phyloP scores from a whole-genome alignment of 2,888 invertebrate species.

The Meliscaeva auricollis region DNA sequence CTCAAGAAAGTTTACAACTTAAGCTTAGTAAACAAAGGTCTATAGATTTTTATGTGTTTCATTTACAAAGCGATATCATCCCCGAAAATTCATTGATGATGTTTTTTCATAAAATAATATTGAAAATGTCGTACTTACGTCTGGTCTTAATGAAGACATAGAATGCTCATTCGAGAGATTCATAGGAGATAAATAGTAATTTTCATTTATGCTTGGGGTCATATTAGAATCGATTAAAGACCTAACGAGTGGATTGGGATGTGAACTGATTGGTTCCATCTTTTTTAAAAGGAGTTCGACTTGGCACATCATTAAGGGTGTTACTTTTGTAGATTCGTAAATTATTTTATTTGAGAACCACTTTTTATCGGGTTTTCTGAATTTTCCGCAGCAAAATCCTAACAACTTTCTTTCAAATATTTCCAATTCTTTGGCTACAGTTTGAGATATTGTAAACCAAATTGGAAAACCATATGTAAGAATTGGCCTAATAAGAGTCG shows the following conservation, averaged over 20 bases:
- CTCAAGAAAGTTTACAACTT: too few relatives aligned
- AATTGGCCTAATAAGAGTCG: constrained; percentile 8
- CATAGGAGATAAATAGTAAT: constrained; percentile 24
- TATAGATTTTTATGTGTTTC: too few relatives aligned
- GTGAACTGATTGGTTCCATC: neutral
- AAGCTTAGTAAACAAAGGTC: too few relatives aligned
- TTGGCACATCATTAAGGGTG: constrained; percentile 17
- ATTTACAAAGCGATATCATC: too few relatives aligned
- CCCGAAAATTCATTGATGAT: neutral
- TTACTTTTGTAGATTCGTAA: constrained; percentile 4
- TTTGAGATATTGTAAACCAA: constrained; percentile 38
- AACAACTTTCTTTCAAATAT: constrained; percentile 36
- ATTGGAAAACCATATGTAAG: constrained; percentile 11
- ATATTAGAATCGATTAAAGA: constrained; percentile 20
- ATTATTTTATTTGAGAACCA: constrained; percentile 28
- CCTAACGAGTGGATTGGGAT: neutral
- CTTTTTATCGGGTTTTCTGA: constrained; percentile 32
- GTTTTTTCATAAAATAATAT: constrained; percentile 13
- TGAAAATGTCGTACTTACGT: neutral
- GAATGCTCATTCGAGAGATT: neutral
- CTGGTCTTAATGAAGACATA: constrained; percentile 1
- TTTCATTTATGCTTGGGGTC: neutral
- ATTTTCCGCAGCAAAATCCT: constrained; percentile 40
- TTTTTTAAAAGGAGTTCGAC: constrained; percentile 5
- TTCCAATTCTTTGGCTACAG: constrained; percentile 13